Conservation (phyloP, 2,797 vertebrate species). For the Melanotaenia pygmaea region DNA sequence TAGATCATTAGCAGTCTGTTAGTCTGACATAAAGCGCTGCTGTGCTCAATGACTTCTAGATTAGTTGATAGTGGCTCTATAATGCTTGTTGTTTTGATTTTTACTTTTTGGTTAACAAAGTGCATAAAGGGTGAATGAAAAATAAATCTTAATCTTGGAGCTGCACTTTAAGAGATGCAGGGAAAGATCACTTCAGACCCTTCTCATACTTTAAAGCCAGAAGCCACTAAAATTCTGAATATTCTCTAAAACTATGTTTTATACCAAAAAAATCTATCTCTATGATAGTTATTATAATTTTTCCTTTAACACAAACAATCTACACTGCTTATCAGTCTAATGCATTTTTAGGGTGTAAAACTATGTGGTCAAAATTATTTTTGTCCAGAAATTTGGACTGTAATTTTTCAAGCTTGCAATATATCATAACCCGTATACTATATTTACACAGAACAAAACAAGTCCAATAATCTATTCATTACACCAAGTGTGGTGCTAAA, state of each 20-base stretch:
- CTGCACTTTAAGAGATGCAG: background rate
- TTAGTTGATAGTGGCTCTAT: constrained; percentile 15
- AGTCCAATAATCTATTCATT: background rate
- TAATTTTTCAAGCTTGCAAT: background rate
- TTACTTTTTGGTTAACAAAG: constrained; percentile 26
- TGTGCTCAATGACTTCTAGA: constrained; percentile 1
- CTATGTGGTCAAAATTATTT: background rate
- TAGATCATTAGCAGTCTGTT: constrained; percentile 6
- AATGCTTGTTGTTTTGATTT: background rate
- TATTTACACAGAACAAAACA: background rate
- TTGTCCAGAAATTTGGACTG: background rate
- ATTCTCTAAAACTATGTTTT: constrained; percentile 27
- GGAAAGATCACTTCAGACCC: constrained; percentile 10
- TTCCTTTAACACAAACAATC: constrained; percentile 33
- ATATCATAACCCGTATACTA: no score
- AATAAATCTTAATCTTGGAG: constrained; percentile 1
- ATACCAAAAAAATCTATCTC: constrained; percentile 41
- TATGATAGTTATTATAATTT: constrained; percentile 30
- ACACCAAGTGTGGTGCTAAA: background rate
- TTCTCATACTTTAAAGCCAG: background rate
- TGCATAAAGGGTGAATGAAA: constrained; percentile 19
- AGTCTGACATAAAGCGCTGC: constrained; percentile 34
- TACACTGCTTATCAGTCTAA: constrained; percentile 45
- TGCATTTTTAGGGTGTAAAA: constrained; percentile 1
- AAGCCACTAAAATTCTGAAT: constrained; percentile 19